Evolutionary conservation across 2,797 vertebrate species (phyloP), one percentile per base, ranked within the genome.

Genomic region (Rhabdophis nuchalis): DNA sequence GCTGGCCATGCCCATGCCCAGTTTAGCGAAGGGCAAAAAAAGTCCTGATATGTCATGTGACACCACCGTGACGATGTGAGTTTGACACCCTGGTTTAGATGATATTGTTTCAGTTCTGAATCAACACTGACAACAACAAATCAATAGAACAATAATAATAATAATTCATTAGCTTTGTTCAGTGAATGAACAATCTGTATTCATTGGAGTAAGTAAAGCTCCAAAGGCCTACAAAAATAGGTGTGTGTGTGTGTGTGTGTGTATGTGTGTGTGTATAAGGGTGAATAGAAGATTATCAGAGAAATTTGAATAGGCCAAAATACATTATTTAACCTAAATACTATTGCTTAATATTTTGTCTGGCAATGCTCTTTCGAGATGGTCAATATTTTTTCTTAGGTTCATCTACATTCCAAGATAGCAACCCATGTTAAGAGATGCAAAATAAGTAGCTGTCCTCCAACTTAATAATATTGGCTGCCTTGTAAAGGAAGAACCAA

Each of bases 61-160:
- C 0, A 23, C 23, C 2, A 2, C 23, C 3, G 2, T 58, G 57
- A 25, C 7, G 0, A 25, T 8, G 8, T 58, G 57, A 9, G 9
- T 60, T 60, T 60, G 25, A 60, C 58, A 60, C 58, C 25, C 10
- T 27, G 27, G 41, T 23, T 53, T 27, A 68, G 9, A n/a, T 52
- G 46, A 89, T 89, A 60, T 52, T 27, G 36, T 82, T 46, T 82
- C 36, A 25, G 20, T 41, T 29, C 50, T 10, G 46, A 46, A 85
- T 16, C 16, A 85, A 46, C 89, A 16, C 29, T 58, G 16, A 29
- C 72, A 57, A 4, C 23, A 85, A 68, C 64, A 68, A n/a, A 18
- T 32, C 5, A 50, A 16, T 27, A 58, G 56, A 23, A 85, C 14
- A 4, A n/a, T n/a, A 90, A 85, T 29, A n/a, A 4, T 58, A 58